Evolutionary conservation across 2,888 invertebrate genomes (phyloP).

Genomic region (Eupithecia centaureata): DNA sequence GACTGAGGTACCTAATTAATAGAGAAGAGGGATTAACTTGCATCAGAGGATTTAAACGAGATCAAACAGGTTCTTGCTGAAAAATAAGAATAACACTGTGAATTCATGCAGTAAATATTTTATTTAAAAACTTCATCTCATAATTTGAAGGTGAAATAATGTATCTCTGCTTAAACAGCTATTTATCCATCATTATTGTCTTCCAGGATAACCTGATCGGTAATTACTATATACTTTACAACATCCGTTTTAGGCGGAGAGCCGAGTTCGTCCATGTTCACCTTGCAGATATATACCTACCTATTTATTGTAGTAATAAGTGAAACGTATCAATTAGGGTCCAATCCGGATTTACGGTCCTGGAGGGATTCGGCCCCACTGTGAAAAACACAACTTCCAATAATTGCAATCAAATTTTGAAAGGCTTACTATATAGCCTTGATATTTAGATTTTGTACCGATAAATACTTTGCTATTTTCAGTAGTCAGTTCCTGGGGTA

Average conservation of each 20-base stretch:
- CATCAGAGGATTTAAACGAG: too few relatives aligned
- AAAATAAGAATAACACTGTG: slow-evolving; percentile 52
- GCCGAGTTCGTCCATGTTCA: slow-evolving; percentile 4
- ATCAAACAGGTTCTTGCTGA: neutral
- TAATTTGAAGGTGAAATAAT: slow-evolving; percentile 75
- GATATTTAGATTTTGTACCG: too few relatives aligned
- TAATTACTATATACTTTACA: slow-evolving; percentile 56
- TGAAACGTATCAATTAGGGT: too few relatives aligned
- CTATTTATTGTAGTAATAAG: too few relatives aligned
- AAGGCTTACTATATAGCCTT: too few relatives aligned
- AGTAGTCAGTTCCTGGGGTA: too few relatives aligned
- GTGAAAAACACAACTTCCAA: too few relatives aligned
- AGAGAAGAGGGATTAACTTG: neutral
- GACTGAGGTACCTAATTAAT: neutral
- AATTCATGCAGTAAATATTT: slow-evolving; percentile 80
- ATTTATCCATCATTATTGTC: slow-evolving; percentile 82
- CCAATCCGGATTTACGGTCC: too few relatives aligned
- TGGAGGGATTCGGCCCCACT: too few relatives aligned
- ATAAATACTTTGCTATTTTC: too few relatives aligned
- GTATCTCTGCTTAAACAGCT: slow-evolving; percentile 75
- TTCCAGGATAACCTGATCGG: slow-evolving; percentile 77
- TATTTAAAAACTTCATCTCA: slow-evolving; percentile 78
- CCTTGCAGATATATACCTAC: neutral
- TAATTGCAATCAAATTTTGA: too few relatives aligned
- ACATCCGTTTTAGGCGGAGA: slow-evolving; percentile 46